Base-by-base conservation (phyloP, 2,113 vertebrate species). In the Cryptomyrus ogoouensis region DNA sequence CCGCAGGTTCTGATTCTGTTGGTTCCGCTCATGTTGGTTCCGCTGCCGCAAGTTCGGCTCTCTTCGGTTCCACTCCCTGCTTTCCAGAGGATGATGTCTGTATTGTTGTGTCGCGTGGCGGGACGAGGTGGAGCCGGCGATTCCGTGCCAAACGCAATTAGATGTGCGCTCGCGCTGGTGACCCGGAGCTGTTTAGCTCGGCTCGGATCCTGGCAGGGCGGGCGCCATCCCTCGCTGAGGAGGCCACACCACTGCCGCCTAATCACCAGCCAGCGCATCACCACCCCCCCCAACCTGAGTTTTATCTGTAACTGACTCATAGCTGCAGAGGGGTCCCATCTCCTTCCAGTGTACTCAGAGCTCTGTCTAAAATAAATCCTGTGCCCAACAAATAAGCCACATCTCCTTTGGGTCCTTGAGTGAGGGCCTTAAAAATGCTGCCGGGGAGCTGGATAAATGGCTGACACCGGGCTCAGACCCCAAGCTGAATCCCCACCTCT, bases 91-190 rank as follows among this genome's bases (percentile, higher is more conserved):
- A 35, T 0, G 53, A 35, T 52, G 58, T 90, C 52, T 50, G 17
- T 46, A 39, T 35, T 89, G 35, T 44, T 53, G 9, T 56, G 5
- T 77, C 88, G 49, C 39, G 19, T 46, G 39, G 42, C 77, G 31
- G 53, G n/a, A 39, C 44, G 4, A 44, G 84, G 85, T 19, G 39
- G 46, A 47, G 49, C 35, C n/a, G 21, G 62, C 27, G 24, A 88
- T 47, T 39, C 5, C 13, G 42, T 84, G 87, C 74, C 87, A 90
- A 83, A 62, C 24, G 19, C 42, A 87, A 88, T 88, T 88, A 74
- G 85, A 27, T 39, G 12, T 83, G 88, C 35, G 86, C 83, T 42
- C 2, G 62, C 31, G 4, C 80, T 12, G 49, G 5, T 49, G 15
- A 31, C 42, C 35, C 77, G 44, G 84, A 88, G 31, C 44, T 47